phyloP scores from a whole-genome alignment of 1,140 invertebrate species.

The Conus betulinus region DNA sequence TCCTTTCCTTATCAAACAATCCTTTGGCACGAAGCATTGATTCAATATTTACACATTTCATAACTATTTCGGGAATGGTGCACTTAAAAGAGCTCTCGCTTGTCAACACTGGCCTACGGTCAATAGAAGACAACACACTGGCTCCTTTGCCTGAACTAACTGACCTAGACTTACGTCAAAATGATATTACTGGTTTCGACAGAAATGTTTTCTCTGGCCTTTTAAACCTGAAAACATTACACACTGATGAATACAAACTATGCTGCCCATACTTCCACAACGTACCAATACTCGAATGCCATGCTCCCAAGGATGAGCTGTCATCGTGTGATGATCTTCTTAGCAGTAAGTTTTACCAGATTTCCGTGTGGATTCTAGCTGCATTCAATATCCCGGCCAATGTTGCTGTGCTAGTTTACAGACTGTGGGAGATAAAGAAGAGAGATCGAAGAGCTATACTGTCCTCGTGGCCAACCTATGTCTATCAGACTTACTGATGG shows the following conservation, averaged over 20 bases:
- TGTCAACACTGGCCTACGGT: not conserved
- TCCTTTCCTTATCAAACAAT: conserved; percentile 41
- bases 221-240: conserved; percentile 37
- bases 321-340: conserved; percentile 56
- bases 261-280: conserved; percentile 46
- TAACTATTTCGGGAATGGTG: conserved; percentile 29
- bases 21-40: conserved; percentile 32
- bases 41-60: conserved; percentile 37
- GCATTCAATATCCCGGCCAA: conserved; percentile 50
- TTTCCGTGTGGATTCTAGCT: conserved; percentile 49
- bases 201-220: conserved; percentile 43
- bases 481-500: conserved; percentile 66
- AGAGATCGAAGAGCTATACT: conserved; percentile 37
- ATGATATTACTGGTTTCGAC: conserved; percentile 35
- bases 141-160: not conserved
- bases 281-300: conserved; percentile 41
- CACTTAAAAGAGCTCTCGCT: conserved; percentile 35
- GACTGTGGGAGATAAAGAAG: conserved; percentile 34
- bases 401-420: conserved; percentile 44
- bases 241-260: conserved; percentile 45
- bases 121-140: conserved; percentile 28
- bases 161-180: conserved; percentile 38
- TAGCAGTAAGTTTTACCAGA: conserved; percentile 31
- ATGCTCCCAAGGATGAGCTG: conserved; percentile 43
- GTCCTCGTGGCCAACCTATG: conserved; percentile 59